A percentile compares a stretch with the other conserved stretches of the same genome.
Conservation (phyloP, 2,113 vertebrate genomes). For the Microcebus griseorufus region DNA sequence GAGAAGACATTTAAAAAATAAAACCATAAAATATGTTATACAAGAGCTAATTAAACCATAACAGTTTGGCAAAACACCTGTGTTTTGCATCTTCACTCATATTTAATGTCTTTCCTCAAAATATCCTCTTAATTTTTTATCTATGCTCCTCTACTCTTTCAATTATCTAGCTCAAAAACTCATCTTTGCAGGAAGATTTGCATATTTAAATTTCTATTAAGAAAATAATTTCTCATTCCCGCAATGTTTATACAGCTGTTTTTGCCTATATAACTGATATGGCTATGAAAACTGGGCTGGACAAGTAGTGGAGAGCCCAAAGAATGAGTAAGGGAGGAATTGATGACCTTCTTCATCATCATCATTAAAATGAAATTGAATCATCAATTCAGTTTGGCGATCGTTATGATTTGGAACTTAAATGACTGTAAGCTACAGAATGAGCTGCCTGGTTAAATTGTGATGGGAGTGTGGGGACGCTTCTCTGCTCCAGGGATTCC, state of each 20-base stretch:
- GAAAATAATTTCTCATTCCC: neutral
- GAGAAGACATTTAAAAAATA: slow-evolving; percentile 24
- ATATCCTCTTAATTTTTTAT: neutral
- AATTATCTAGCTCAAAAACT: neutral
- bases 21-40: neutral
- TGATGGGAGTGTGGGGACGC: neutral
- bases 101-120: slow-evolving; percentile 23
- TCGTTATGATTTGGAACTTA: neutral
- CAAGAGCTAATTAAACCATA: neutral
- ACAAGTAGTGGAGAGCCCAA: neutral
- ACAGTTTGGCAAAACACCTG: neutral
- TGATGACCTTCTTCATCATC: neutral
- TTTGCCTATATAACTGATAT: neutral
- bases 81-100: neutral
- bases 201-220: slow-evolving; percentile 22
- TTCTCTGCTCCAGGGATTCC: neutral
- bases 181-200: neutral
- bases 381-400: neutral
- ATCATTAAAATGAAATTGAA: neutral
- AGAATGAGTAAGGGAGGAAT: neutral
- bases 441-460: neutral
- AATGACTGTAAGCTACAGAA: neutral
- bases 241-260: neutral
- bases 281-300: neutral
- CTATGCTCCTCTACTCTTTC: neutral